Percentiles rank a stretch among this genome's conserved stretches.
phyloP scores from a whole-genome alignment of 1,140 invertebrate species.

The Acromyrmex echinatior region DNA sequence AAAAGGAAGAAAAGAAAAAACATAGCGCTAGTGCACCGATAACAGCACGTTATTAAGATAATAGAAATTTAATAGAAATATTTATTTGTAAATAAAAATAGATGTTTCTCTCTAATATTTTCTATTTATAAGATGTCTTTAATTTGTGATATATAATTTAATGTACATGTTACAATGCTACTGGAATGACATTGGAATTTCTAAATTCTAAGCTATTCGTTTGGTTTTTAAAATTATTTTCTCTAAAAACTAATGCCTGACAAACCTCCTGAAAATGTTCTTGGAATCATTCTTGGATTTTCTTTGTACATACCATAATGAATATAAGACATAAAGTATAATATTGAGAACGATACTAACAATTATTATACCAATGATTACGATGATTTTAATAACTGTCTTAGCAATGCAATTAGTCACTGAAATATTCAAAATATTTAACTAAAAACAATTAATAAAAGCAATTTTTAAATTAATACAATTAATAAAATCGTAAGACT shows the following conservation, averaged over 20 bases:
- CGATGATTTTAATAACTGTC: background rate
- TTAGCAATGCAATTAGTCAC: background rate
- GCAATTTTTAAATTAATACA: background rate
- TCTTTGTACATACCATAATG: background rate
- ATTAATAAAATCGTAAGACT: background rate
- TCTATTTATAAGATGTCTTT: background rate
- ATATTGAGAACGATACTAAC: background rate
- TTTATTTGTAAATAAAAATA: background rate
- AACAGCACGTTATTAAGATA: background rate
- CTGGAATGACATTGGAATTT: background rate
- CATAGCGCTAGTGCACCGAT: background rate
- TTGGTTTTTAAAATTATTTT: background rate
- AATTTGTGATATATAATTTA: background rate
- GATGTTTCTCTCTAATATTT: background rate
- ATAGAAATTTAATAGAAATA: background rate
- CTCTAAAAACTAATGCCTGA: background rate
- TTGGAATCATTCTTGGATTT: background rate
- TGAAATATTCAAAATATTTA: constrained; percentile 5
- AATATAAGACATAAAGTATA: background rate
- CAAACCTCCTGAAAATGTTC: background rate
- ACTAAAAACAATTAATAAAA: background rate
- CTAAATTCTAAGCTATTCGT: background rate
- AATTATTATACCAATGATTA: background rate
- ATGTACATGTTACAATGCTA: background rate
- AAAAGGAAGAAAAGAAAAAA: background rate